Percentiles rank a stretch among this genome's conserved stretches.
These are phyloP conservation scores for Columba livia DNA, from an alignment of 2,113 vertebrate genomes.

Conservation along the genomic window DNA sequence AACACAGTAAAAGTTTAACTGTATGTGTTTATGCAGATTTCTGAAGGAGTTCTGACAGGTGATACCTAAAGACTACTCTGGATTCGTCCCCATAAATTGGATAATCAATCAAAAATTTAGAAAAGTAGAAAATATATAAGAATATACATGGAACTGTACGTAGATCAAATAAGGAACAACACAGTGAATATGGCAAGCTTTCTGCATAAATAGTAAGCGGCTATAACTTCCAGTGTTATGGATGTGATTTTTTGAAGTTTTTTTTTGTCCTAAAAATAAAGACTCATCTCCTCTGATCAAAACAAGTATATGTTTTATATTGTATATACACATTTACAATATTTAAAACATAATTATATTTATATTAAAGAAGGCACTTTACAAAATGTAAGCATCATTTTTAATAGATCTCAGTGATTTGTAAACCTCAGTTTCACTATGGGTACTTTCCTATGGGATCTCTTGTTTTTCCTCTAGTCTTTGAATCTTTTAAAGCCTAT, in stretches of 20 bases:
- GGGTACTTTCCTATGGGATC: conserved; percentile 73
- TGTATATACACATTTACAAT: conserved; percentile 61
- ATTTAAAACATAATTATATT: conserved; percentile 72
- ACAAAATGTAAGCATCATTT: conserved; percentile 70
- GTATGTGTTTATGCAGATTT: background rate
- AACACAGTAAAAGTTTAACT: background rate
- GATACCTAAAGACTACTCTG: background rate
- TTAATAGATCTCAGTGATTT: conserved; percentile 70
- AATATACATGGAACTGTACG: background rate
- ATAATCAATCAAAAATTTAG: background rate
- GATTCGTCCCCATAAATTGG: background rate
- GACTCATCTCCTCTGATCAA: conserved; percentile 15
- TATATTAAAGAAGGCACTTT: conserved; percentile 70
- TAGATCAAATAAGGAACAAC: background rate
- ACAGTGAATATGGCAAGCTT: background rate
- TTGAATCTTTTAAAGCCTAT: conserved; percentile 79
- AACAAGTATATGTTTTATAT: conserved; percentile 52
- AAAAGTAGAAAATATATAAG: background rate
- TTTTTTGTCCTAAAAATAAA: background rate
- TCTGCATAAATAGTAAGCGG: background rate
- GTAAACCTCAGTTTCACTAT: conserved; percentile 70
- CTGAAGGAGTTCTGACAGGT: background rate
- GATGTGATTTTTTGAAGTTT: background rate
- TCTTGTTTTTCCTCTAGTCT: conserved; percentile 76
- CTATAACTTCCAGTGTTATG: background rate